Conservation (phyloP, 2,888 invertebrate species). For the Leptopilina myrica region DNA sequence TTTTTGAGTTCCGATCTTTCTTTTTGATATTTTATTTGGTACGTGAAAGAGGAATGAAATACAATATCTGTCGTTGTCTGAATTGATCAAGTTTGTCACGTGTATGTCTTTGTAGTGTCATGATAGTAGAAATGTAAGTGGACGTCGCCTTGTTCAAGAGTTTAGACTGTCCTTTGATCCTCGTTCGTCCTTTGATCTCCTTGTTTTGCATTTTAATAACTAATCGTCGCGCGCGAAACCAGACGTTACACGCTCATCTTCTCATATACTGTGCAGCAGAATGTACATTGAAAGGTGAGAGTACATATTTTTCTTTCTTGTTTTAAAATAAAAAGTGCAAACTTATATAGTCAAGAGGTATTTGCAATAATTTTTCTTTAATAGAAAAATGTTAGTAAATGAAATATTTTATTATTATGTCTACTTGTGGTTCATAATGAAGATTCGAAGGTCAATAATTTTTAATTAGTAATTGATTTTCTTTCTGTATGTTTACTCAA, state of each 20-base stretch:
- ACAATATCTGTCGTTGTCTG: neutral
- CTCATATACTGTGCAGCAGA: conserved; percentile 29
- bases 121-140: conserved; percentile 9
- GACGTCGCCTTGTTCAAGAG: conserved; percentile 40
- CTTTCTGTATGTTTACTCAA: too few species aligned
- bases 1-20: neutral
- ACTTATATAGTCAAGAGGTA: neutral
- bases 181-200: conserved; percentile 66
- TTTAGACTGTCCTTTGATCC: conserved; percentile 59
- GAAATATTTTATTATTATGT: too few species aligned
- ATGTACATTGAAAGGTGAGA: conserved; percentile 4
- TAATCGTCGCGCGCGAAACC: conserved; percentile 52
- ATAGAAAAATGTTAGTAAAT: too few species aligned
- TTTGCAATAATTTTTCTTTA: too few species aligned
- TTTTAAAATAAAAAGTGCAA: neutral
- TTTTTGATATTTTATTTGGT: neutral
- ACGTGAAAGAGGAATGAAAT: neutral
- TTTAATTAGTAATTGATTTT: too few species aligned
- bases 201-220: conserved; percentile 70
- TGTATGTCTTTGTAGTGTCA: neutral
- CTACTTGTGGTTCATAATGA: too few species aligned
- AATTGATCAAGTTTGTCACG: conserved; percentile 1
- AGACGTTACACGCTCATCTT: conserved; percentile 45
- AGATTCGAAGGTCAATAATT: too few species aligned
- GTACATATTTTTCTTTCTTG: neutral